Evolutionary conservation across 1,140 invertebrate genomes (phyloP).

Genomic region (Hyphantria cunea): DNA sequence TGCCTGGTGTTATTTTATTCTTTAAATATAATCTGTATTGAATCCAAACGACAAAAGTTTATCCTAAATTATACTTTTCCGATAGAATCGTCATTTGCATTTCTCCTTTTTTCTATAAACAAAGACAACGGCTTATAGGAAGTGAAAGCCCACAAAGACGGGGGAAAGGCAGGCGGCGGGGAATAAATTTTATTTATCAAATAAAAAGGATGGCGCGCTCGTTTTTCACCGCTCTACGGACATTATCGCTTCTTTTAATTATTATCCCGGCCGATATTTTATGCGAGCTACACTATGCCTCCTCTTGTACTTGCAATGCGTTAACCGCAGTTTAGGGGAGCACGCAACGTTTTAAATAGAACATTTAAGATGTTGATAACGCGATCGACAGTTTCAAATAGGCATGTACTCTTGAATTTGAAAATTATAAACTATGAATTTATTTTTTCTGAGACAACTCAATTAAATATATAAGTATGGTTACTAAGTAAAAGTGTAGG

Average conservation of each 20-base stretch:
- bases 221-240: constrained; percentile 76
- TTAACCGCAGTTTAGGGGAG: constrained; percentile 26
- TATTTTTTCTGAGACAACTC: too few species aligned
- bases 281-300: constrained; percentile 44
- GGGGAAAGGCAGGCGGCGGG: constrained; percentile 54
- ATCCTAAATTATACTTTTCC: neutral
- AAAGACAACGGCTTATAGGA: constrained; percentile 42
- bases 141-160: constrained; percentile 60
- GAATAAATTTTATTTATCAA: constrained; percentile 82
- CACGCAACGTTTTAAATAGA: constrained; percentile 13
- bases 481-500: too few species aligned
- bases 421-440: too few species aligned
- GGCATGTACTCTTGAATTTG: too few species aligned
- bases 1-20: too few species aligned
- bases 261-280: constrained; percentile 79
- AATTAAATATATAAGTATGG: too few species aligned
- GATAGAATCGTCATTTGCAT: neutral
- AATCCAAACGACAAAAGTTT: too few species aligned
- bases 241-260: constrained; percentile 81
- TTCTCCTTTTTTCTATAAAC: constrained; percentile 30
- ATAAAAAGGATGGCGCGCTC: constrained; percentile 79
- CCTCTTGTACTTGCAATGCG: constrained; percentile 30
- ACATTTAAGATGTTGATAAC: constrained; percentile 21
- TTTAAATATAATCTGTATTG: too few species aligned
- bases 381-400: constrained; percentile 1